phyloP scores from a whole-genome alignment of 2,797 vertebrate species.

The Rhynchonycteris naso region DNA sequence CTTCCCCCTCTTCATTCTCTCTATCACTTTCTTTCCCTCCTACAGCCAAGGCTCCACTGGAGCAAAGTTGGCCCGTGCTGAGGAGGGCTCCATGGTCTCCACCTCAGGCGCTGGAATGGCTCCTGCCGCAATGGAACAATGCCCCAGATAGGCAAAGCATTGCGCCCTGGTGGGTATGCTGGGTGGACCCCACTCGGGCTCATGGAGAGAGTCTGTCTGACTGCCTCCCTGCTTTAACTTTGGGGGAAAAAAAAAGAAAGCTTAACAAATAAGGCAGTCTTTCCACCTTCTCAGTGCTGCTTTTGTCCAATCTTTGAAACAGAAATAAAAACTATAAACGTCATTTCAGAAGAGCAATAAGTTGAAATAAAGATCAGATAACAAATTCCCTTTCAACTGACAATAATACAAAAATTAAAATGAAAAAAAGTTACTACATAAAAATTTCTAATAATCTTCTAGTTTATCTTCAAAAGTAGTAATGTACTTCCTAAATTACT shows the following conservation, averaged over 20 bases:
- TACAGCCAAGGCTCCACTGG: too few species aligned
- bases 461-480: neutral
- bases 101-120: too few species aligned
- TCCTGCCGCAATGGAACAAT: too few species aligned
- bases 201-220: too few species aligned
- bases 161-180: too few species aligned
- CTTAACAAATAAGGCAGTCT: neutral
- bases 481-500: neutral
- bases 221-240: too few species aligned
- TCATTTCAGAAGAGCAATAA: neutral
- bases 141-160: too few species aligned
- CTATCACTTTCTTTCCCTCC: too few species aligned
- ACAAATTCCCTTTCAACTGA: neutral
- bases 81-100: too few species aligned
- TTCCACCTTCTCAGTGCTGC: neutral
- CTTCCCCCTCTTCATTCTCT: too few species aligned
- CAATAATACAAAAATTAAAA: constrained; percentile 13
- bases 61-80: too few species aligned
- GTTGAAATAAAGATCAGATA: neutral
- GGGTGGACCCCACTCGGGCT: too few species aligned
- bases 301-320: constrained; percentile 13
- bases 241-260: neutral
- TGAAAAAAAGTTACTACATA: neutral
- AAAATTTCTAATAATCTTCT: neutral
- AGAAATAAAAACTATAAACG: constrained; percentile 8